These are phyloP conservation scores for Lipotes vexillifer DNA, from an alignment of 2,113 vertebrate genomes.

Conservation along the genomic window DNA sequence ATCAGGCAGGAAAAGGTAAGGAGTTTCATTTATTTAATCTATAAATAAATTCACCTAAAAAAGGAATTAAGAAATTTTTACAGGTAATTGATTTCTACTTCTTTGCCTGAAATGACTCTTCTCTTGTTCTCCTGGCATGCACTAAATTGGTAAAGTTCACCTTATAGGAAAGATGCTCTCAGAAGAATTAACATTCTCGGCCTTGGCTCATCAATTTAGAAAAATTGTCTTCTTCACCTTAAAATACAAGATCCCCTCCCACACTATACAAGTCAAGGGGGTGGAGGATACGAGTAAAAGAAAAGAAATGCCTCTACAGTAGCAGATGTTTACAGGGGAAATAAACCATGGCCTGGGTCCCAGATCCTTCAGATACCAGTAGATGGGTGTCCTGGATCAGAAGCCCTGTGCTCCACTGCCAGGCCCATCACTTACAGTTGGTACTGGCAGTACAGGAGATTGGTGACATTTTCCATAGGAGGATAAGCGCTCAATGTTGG, in stretches of 20 bases:
- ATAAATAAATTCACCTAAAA: conserved; percentile 21
- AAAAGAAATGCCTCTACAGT: not conserved
- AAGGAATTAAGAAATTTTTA: not conserved
- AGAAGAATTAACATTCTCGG: not conserved
- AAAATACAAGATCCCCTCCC: conserved; percentile 12
- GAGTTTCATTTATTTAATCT: not conserved
- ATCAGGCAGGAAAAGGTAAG: not conserved
- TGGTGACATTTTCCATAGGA: not conserved
- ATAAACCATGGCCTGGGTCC: not conserved
- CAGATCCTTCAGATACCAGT: not conserved
- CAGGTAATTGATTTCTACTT: not conserved
- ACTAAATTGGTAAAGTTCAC: not conserved
- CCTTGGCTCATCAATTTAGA: not conserved
- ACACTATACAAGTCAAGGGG: not conserved
- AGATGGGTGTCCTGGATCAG: not conserved
- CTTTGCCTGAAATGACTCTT: conserved; percentile 1
- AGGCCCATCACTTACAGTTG: not conserved
- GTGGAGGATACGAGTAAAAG: not conserved
- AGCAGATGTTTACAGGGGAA: not conserved
- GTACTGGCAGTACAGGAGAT: not conserved
- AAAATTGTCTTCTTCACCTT: not conserved
- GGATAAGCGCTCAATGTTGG: not conserved
- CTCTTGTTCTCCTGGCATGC: not conserved
- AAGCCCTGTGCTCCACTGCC: not conserved
- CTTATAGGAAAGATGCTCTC: not conserved